Evolutionary conservation across 2,113 vertebrate species (phyloP), one percentile per base, ranked within the genome.

Genomic region (Elephas maximus): DNA sequence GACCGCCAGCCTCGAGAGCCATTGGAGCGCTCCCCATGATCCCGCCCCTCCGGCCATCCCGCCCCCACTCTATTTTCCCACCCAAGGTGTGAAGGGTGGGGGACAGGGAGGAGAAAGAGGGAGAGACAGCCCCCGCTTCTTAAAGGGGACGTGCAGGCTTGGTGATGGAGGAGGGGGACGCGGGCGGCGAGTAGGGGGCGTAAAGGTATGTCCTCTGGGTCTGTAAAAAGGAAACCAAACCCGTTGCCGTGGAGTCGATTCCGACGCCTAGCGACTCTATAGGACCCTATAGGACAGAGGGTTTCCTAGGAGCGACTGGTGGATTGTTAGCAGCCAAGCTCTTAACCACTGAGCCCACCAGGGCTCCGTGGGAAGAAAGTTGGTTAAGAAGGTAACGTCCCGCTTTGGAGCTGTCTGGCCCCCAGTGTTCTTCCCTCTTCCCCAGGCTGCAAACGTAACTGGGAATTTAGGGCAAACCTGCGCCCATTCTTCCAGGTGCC

Each of bases 41-140:
- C 91, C 88, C 12, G 77, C 30, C 91, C 82, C 94, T 45, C 41
- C 1, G 2, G 30, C n/a, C n/a, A 44, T 86, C 67, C 92, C 94
- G 88, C 96, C 87, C 95, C 99, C 99, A 98, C 99, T 41, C 95
- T 67, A 97, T 99, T 99, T 99, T 99, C 99, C 99, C 98, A 99
- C 99, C 99, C 99, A 86, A 99, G 99, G 99, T 99, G 99, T 99
- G 99, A 99, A 99, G 98, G 98, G 98, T 76, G 98, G 99, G 85
- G 53, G 51, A 80, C 37, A 53, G 85, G 97, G 96, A 57, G 97
- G 92, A 79, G 92, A 88, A 57, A 78, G 14, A 57, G 78, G 67
- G 53, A n/a, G 53, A 1, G 63, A 6, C 20, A 48, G 21, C 37
- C 88, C 1, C 84, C 2, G 2, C 80, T 76, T 98, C 98, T 99